Conservation (phyloP, 1,140 invertebrate genomes). For the Ceratina australensis region DNA sequence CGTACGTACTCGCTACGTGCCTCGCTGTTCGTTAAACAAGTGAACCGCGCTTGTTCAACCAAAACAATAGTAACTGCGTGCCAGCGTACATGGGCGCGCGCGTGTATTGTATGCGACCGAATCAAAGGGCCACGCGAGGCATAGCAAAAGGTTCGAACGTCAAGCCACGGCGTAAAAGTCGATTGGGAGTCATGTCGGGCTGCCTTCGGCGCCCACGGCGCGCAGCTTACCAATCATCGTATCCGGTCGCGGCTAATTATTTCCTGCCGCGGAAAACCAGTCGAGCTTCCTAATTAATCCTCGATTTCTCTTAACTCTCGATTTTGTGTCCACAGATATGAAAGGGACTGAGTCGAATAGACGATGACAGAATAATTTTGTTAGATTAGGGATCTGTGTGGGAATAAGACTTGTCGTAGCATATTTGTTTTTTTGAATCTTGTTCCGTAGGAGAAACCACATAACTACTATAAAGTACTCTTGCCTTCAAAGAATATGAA, state of each 20-base stretch:
- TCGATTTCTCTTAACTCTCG: not conserved
- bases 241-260: conserved; percentile 70
- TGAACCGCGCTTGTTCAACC: conserved; percentile 33
- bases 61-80: conserved; percentile 57
- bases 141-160: conserved; percentile 53
- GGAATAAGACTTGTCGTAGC: too few relatives aligned
- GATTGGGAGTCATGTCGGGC: conserved; percentile 24
- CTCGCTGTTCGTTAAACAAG: conserved; percentile 57
- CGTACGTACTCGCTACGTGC: conserved; percentile 4
- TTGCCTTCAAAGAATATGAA: too few relatives aligned
- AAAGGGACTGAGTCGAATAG: too few relatives aligned
- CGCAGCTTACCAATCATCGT: conserved; percentile 60
- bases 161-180: conserved; percentile 17
- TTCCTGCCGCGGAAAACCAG: conserved; percentile 59
- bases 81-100: conserved; percentile 13
- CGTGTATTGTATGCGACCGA: conserved; percentile 54
- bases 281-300: not conserved
- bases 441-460: too few relatives aligned
- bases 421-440: too few relatives aligned
- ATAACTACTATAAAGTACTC: too few relatives aligned
- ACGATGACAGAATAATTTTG: too few relatives aligned
- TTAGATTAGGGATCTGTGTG: too few relatives aligned
- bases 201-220: conserved; percentile 19
- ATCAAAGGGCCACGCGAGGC: conserved; percentile 43
- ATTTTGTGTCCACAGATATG: too few relatives aligned